Percentiles rank a stretch among this genome's conserved stretches.
Evolutionary conservation across 2,797 vertebrate genomes (phyloP).

Genomic region (Rhinichthys osculus): DNA sequence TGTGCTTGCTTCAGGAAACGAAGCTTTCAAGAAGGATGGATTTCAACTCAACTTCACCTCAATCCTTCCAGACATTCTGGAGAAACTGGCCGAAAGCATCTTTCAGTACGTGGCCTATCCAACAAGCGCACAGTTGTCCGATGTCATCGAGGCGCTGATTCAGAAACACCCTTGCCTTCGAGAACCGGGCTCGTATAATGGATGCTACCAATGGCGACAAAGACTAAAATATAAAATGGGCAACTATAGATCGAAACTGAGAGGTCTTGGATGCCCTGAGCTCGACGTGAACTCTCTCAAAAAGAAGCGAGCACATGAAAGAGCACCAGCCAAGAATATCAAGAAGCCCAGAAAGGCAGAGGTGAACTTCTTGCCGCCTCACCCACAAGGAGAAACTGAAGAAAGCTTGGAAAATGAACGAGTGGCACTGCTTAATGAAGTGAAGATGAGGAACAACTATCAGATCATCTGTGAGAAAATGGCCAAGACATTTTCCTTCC

Average conservation of each 20-base stretch:
- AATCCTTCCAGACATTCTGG: constrained; percentile 57
- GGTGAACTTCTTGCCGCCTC: constrained; percentile 45
- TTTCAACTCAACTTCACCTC: constrained; percentile 32
- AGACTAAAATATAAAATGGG: constrained; percentile 60
- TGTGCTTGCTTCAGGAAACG: constrained; percentile 49
- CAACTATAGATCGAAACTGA: constrained; percentile 55
- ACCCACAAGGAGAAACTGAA: constrained; percentile 46
- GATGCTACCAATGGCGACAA: constrained; percentile 55
- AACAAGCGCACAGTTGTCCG: constrained; percentile 32
- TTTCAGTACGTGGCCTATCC: constrained; percentile 57
- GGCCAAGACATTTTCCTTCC: constrained; percentile 50
- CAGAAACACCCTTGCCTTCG: constrained; percentile 57
- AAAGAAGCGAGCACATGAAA: constrained; percentile 37
- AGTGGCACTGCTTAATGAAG: constrained; percentile 37
- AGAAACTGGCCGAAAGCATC: constrained; percentile 49
- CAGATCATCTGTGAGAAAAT: constrained; percentile 54
- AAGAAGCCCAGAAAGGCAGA: constrained; percentile 57
- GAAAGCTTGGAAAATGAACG: constrained; percentile 48
- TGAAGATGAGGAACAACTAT: constrained; percentile 43
- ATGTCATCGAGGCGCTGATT: constrained; percentile 49
- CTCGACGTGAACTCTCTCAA: constrained; percentile 52
- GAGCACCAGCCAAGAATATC: constrained; percentile 41
- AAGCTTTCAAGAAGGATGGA: constrained; percentile 53
- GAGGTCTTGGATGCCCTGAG: constrained; percentile 50
- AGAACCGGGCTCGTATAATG: constrained; percentile 50